A percentile compares a stretch with the other conserved stretches of the same genome.
These are phyloP conservation scores for Tigriopus japonicus DNA, from an alignment of 1,140 invertebrate species.

Conservation along the genomic window DNA sequence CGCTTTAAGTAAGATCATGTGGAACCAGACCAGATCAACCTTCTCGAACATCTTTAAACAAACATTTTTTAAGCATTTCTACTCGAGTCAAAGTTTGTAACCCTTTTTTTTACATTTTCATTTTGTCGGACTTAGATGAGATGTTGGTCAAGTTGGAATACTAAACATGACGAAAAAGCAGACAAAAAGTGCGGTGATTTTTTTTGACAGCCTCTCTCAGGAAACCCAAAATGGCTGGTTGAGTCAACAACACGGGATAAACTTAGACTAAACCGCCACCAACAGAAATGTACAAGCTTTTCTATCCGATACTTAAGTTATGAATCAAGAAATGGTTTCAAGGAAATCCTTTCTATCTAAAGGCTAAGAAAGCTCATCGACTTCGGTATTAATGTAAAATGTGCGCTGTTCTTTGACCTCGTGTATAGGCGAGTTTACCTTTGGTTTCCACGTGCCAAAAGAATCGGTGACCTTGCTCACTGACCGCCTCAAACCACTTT, in stretches of 20 bases:
- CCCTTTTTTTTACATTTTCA: not conserved
- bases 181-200: too few species aligned
- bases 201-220: too few species aligned
- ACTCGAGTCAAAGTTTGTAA: slow-evolving; percentile 5
- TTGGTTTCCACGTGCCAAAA: slow-evolving; percentile 61
- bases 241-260: not conserved
- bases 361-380: too few species aligned
- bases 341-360: not conserved
- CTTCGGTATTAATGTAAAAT: not conserved
- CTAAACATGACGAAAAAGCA: too few species aligned
- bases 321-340: not conserved
- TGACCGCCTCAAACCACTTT: slow-evolving; percentile 46
- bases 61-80: slow-evolving; percentile 16
- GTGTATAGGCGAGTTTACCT: slow-evolving; percentile 29
- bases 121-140: too few species aligned
- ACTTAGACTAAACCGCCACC: slow-evolving; percentile 14
- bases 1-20: not conserved
- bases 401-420: not conserved
- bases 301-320: not conserved
- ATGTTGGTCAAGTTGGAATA: too few species aligned
- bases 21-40: not conserved
- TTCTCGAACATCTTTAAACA: slow-evolving; percentile 14
- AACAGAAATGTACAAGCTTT: not conserved
- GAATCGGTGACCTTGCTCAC: slow-evolving; percentile 47
- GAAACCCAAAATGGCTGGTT: too few species aligned